Evolutionary conservation across 2,888 invertebrate species (phyloP).

Genomic region (Acleris holmiana): DNA sequence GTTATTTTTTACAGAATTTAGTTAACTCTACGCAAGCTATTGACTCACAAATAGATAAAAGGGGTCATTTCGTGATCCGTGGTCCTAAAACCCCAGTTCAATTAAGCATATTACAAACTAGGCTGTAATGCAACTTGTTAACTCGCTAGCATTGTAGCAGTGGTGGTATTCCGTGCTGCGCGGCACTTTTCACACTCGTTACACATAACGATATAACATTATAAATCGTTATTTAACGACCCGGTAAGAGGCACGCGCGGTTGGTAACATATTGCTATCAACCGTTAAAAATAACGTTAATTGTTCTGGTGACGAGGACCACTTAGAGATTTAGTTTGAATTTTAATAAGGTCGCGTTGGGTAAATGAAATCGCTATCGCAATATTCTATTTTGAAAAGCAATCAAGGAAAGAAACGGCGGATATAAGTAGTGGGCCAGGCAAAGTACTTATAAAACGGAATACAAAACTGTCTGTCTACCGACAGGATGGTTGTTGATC

Average conservation of each 20-base stretch:
- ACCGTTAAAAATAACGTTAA: constrained; percentile 55
- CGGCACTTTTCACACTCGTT: constrained; percentile 61
- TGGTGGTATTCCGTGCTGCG: constrained; percentile 61
- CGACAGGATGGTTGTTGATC: too few relatives aligned
- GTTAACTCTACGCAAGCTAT: too few relatives aligned
- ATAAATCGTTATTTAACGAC: constrained; percentile 53
- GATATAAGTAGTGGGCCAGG: too few relatives aligned
- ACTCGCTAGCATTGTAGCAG: constrained; percentile 4
- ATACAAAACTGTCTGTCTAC: too few relatives aligned
- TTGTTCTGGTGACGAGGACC: constrained; percentile 31
- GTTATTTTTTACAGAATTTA: too few relatives aligned
- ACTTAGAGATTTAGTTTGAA: constrained; percentile 18
- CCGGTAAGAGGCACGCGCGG: constrained; percentile 57
- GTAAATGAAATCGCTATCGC: constrained; percentile 3
- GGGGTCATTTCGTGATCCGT: too few relatives aligned
- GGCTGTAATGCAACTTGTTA: constrained; percentile 36
- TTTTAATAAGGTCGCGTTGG: background rate
- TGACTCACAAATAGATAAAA: too few relatives aligned
- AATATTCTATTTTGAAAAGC: too few relatives aligned
- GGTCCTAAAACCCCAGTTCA: background rate
- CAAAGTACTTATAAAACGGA: too few relatives aligned
- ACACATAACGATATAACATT: constrained; percentile 42
- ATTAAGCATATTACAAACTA: background rate
- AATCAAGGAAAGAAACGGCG: too few relatives aligned
- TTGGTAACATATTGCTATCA: constrained; percentile 37